Percentiles rank a stretch among this genome's conserved stretches.
phyloP scores from a whole-genome alignment of 2,797 vertebrate genomes.

The Bryconaethiops microstoma region DNA sequence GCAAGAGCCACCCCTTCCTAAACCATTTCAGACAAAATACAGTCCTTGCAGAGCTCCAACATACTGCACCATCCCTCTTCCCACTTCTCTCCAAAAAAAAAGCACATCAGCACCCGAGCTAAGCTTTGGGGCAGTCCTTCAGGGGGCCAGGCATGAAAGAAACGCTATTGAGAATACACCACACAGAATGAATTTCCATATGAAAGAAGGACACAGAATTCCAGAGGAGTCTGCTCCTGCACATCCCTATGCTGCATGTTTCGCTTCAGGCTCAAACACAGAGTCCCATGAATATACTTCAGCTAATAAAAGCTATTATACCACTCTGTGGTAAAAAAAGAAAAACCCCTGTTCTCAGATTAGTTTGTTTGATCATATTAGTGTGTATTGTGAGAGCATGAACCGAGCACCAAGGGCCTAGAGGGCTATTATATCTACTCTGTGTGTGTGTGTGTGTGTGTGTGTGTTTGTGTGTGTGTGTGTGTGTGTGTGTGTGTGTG shows the following conservation, averaged over 20 bases:
- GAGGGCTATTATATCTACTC: not conserved
- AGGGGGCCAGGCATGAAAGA: conserved; percentile 40
- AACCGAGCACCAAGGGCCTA: not conserved
- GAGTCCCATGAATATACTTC: not conserved
- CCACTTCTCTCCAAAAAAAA: conserved; percentile 1
- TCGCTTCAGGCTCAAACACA: conserved; percentile 1
- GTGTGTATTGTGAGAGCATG: not conserved
- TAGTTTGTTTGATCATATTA: not conserved
- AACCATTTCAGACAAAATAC: not conserved
- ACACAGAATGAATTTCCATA: conserved; percentile 10
- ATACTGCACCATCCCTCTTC: not conserved
- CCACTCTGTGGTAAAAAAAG: not conserved
- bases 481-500: no score
- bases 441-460: no score
- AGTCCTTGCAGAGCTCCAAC: not conserved
- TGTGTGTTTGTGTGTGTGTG: no score
- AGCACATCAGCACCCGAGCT: conserved; percentile 31
- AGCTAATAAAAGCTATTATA: conserved; percentile 8
- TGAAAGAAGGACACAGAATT: conserved; percentile 3
- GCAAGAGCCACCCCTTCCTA: not conserved
- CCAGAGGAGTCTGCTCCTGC: not conserved
- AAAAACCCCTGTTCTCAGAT: not conserved
- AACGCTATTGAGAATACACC: conserved; percentile 23
- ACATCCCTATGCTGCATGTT: conserved; percentile 2
- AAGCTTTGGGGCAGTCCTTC: conserved; percentile 39